A percentile compares a stretch with the other conserved stretches of the same genome.
Evolutionary conservation across 2,797 vertebrate species (phyloP).

Genomic region (Momotus momota): DNA sequence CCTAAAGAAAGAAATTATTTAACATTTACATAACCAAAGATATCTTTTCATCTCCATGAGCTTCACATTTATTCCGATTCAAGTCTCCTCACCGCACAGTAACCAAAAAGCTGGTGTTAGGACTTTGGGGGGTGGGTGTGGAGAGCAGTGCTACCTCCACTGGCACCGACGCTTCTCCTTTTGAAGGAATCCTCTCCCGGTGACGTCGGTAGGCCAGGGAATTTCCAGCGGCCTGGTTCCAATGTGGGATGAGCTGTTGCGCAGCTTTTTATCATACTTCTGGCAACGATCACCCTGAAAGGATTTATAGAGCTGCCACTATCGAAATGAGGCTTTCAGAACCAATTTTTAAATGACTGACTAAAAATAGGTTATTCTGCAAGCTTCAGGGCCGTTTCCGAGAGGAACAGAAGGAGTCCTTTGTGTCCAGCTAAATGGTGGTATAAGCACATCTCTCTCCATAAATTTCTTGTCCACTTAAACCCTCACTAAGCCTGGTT

Average conservation of each 20-base stretch:
- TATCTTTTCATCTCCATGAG: background rate
- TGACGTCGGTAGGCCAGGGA: background rate
- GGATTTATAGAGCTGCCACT: background rate
- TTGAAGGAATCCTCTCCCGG: background rate
- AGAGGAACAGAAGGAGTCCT: background rate
- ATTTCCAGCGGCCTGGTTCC: background rate
- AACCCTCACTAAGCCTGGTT: background rate
- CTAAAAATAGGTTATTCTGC: constrained; percentile 23
- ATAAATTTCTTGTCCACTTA: background rate
- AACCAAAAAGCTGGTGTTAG: background rate
- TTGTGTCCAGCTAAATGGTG: background rate
- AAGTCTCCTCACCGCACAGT: background rate
- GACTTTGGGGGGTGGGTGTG: background rate
- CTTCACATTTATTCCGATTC: background rate
- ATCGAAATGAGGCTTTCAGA: background rate
- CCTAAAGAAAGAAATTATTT: background rate
- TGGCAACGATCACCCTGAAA: background rate
- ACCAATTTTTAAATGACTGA: background rate
- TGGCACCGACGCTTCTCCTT: rapidly evolving
- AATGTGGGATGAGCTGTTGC: background rate
- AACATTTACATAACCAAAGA: background rate
- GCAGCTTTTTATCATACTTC: background rate
- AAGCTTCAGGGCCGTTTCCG: background rate
- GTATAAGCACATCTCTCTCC: background rate
- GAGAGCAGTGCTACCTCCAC: too few relatives aligned